Evolutionary conservation across 2,888 invertebrate genomes (phyloP).

Genomic region (Fragum sueziense): DNA sequence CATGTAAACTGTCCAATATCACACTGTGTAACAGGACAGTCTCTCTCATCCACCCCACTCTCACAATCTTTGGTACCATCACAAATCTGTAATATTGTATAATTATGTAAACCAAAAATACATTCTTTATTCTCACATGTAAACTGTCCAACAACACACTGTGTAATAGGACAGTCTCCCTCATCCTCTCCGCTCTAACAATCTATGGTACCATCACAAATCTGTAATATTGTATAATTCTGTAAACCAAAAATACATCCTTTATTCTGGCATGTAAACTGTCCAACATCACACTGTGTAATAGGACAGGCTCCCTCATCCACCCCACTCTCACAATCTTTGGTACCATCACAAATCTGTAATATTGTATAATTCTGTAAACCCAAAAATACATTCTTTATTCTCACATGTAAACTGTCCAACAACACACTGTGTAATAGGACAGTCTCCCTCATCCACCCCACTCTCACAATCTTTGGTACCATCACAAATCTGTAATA

Average conservation of each 20-base stretch:
- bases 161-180: constrained; percentile 67
- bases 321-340: constrained; percentile 84
- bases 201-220: constrained; percentile 86
- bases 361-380: background rate
- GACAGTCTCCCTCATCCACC: constrained; percentile 80
- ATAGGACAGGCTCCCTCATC: constrained; percentile 78
- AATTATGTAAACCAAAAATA: constrained; percentile 64
- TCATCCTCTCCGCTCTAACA: constrained; percentile 84
- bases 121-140: constrained; percentile 77
- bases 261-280: constrained; percentile 76
- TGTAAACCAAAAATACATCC: constrained; percentile 75
- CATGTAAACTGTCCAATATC: constrained; percentile 71
- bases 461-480: constrained; percentile 84
- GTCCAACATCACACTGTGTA: constrained; percentile 40
- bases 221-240: constrained; percentile 61
- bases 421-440: constrained; percentile 22
- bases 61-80: constrained; percentile 85
- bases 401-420: constrained; percentile 76
- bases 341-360: constrained; percentile 87
- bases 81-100: constrained; percentile 84
- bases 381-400: constrained; percentile 78
- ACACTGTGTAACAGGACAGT: constrained; percentile 64
- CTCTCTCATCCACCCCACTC: constrained; percentile 83
- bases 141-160: constrained; percentile 64
- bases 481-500: constrained; percentile 87